A percentile compares a stretch with the other conserved stretches of the same genome.
These are phyloP conservation scores for Poeciliopsis retropinna DNA, from an alignment of 2,113 vertebrate species.

Conservation along the genomic window DNA sequence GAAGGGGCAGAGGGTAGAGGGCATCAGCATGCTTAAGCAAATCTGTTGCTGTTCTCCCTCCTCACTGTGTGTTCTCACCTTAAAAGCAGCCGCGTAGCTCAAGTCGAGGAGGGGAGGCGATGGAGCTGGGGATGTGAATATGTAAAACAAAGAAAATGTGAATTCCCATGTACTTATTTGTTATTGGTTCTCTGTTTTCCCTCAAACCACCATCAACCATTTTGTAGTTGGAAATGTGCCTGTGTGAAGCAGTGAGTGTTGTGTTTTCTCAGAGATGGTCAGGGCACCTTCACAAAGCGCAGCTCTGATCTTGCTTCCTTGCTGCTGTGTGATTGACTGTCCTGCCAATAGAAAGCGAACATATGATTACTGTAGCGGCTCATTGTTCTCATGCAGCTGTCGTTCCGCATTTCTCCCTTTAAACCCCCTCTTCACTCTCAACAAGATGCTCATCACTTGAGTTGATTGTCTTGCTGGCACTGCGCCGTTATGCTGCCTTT, in stretches of 20 bases:
- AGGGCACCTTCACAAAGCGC: slow-evolving; percentile 65
- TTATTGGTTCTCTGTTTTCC: slow-evolving; percentile 75
- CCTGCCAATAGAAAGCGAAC: slow-evolving; percentile 71
- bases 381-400: slow-evolving; percentile 64
- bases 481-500: slow-evolving; percentile 31
- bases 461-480: slow-evolving; percentile 41
- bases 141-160: slow-evolving; percentile 78
- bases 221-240: slow-evolving; percentile 75
- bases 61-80: slow-evolving; percentile 75
- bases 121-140: slow-evolving; percentile 70
- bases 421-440: slow-evolving; percentile 24
- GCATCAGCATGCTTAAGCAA: slow-evolving; percentile 81
- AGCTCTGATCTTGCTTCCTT: slow-evolving; percentile 63
- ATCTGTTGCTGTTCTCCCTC: slow-evolving; percentile 75
- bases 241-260: slow-evolving; percentile 59
- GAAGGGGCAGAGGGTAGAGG: slow-evolving; percentile 81
- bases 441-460: slow-evolving; percentile 31
- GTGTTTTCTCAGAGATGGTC: slow-evolving; percentile 66
- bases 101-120: slow-evolving; percentile 40
- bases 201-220: slow-evolving; percentile 76
- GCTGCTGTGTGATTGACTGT: slow-evolving; percentile 72
- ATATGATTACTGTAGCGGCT: slow-evolving; percentile 69
- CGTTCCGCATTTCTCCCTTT: slow-evolving; percentile 50
- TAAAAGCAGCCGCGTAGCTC: slow-evolving; percentile 68
- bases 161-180: slow-evolving; percentile 79